Evolutionary conservation across 2,888 invertebrate species (phyloP), one percentile per base, ranked within the genome.

Genomic region (Conistra vaccinii): DNA sequence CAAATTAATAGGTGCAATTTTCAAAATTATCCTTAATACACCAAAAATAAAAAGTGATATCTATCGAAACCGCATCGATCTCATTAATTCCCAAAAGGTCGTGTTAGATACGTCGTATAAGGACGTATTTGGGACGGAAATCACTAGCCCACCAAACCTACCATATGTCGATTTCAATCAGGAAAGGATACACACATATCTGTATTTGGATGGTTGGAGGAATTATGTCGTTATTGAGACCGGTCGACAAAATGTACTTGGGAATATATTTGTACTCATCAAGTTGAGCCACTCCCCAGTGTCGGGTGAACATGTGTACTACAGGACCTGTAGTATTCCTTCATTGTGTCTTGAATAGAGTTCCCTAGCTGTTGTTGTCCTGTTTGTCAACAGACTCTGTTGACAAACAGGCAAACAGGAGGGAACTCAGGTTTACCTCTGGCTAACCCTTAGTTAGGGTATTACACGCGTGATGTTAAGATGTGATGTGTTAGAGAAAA

Each of bases 101-200:
- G 86, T 91, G 92, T 94, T 94, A 93, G 93, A 89, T 88, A 93
- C 93, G 93, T 92, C 92, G 88, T 88, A 93, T 94, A 93, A 94
- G 89, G 86, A 88, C 75, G 87, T 87, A 87, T 89, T 90, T 80
- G 89, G 92, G 89, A 91, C 93, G 94, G 94, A 94, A 94, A 92
- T 91, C 93, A 90, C 84, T 88, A 86, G 83, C 87, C 85, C 74
- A 85, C 68, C 85, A 89, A 63, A 42, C 51, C 62, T 89, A 90
- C 91, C 94, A 94, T 91, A 94, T 94, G 94, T 90, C 91, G 93
- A 90, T 94, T 91, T 91, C 92, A 93, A 94, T 94, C 93, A 92
- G 88, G 32, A 69, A 79, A 69, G 74, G 66, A 73, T 73, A 68
- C 48, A 60, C 61, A 53, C 48, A 9, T 29, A 74, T 53, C 57